These are phyloP conservation scores for Melospiza georgiana DNA, from an alignment of 2,113 vertebrate species.

Conservation along the genomic window DNA sequence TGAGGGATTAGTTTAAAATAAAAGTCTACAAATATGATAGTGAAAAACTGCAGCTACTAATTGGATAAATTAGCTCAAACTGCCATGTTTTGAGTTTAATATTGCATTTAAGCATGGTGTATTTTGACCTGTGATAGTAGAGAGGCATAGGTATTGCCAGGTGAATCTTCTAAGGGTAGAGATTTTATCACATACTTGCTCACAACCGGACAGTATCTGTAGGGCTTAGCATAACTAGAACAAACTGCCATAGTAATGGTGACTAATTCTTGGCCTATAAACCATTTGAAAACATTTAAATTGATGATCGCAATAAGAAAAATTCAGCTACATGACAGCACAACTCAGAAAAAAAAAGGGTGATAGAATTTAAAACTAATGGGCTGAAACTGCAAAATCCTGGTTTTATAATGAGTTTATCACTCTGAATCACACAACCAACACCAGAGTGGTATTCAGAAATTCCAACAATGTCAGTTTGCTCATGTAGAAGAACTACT, in stretches of 20 bases:
- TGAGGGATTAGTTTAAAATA: not conserved
- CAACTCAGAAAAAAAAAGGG: not conserved
- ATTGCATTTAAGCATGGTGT: not conserved
- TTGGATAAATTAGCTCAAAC: not conserved
- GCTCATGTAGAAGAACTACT: not conserved
- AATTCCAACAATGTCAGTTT: not conserved
- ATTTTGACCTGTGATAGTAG: not conserved
- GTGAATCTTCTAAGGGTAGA: not conserved
- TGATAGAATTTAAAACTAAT: not conserved
- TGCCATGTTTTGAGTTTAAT: not conserved
- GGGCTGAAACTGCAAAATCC: not conserved
- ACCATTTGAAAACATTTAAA: not conserved
- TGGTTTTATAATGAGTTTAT: not conserved
- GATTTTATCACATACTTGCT: not conserved
- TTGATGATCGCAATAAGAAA: not conserved
- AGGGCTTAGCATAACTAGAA: not conserved
- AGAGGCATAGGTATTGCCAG: accelerated
- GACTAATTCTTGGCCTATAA: not conserved
- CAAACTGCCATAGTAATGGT: accelerated
- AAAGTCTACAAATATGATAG: not conserved
- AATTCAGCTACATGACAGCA: not conserved
- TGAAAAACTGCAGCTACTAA: not conserved
- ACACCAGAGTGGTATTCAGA: not conserved
- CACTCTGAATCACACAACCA: not conserved
- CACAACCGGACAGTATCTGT: not conserved